Evolutionary conservation across 2,113 vertebrate genomes (phyloP).

Genomic region (Solenodon paradoxus): DNA sequence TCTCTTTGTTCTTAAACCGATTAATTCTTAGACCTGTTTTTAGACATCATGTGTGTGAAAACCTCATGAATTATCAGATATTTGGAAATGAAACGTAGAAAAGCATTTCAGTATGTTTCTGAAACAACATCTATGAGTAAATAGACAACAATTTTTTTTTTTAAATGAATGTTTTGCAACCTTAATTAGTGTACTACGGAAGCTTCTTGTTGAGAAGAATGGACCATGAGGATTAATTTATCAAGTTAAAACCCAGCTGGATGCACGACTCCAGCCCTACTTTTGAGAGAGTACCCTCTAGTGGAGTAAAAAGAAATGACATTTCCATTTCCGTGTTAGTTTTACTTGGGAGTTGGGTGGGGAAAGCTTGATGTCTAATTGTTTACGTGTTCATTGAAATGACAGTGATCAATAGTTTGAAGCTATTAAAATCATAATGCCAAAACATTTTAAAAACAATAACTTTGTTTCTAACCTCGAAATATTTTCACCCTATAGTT

Average conservation of each 20-base stretch:
- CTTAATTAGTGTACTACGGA: not conserved
- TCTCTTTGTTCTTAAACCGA: not conserved
- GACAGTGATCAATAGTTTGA: not conserved
- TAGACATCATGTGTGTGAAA: not conserved
- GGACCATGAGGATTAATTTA: constrained; percentile 48
- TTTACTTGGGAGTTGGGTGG: not conserved
- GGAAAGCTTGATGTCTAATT: not conserved
- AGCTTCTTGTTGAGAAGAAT: constrained; percentile 18
- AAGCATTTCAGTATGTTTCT: not conserved
- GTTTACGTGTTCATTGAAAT: constrained; percentile 1
- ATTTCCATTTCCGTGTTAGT: constrained; percentile 50
- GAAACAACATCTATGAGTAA: not conserved
- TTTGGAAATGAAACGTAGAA: not conserved
- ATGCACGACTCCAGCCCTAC: constrained; percentile 62
- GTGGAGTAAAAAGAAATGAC: constrained; percentile 79
- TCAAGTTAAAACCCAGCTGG: constrained; percentile 72
- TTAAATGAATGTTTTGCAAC: not conserved
- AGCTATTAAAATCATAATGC: not conserved
- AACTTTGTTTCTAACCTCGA: not conserved
- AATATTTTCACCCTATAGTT: not conserved
- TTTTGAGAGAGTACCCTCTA: constrained; percentile 82
- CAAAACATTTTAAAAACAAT: not conserved
- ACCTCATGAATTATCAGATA: not conserved
- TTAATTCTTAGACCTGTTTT: not conserved
- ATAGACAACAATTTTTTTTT: not conserved